Conservation (phyloP, 1,140 invertebrate species). For the Lepidurus arcticus region DNA sequence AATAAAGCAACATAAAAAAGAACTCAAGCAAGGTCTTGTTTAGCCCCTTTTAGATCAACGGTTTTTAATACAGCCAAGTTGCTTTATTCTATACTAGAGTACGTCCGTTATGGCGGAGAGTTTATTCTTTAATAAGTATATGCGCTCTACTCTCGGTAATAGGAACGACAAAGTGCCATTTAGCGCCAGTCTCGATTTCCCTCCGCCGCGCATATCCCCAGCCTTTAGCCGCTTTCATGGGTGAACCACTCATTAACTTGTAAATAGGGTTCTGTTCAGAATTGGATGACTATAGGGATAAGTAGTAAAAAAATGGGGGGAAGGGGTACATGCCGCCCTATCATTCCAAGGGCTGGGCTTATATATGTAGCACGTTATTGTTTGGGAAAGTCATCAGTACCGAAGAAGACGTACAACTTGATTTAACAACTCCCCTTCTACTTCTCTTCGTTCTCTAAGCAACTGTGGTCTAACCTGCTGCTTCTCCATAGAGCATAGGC, state of each 20-base stretch:
- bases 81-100: not conserved
- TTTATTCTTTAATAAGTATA: not conserved
- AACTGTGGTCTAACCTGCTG: too few relatives aligned
- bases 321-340: not conserved
- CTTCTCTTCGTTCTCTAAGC: not conserved
- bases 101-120: not conserved
- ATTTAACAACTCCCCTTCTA: not conserved
- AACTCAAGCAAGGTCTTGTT: not conserved
- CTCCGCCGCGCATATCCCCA: not conserved
- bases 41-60: not conserved
- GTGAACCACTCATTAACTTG: constrained; percentile 5
- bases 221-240: not conserved
- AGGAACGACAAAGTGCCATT: not conserved
- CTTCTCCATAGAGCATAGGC: too few relatives aligned
- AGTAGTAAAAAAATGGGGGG: not conserved
- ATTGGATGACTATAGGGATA: not conserved
- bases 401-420: not conserved
- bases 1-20: not conserved
- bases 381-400: not conserved
- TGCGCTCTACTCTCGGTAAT: not conserved
- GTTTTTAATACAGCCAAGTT: not conserved
- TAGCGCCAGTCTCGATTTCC: constrained; percentile 3
- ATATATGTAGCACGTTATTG: not conserved
- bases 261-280: not conserved
- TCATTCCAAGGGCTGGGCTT: not conserved